Evolutionary conservation across 2,113 vertebrate species (phyloP).

Genomic region (Argyrosomus japonicus): DNA sequence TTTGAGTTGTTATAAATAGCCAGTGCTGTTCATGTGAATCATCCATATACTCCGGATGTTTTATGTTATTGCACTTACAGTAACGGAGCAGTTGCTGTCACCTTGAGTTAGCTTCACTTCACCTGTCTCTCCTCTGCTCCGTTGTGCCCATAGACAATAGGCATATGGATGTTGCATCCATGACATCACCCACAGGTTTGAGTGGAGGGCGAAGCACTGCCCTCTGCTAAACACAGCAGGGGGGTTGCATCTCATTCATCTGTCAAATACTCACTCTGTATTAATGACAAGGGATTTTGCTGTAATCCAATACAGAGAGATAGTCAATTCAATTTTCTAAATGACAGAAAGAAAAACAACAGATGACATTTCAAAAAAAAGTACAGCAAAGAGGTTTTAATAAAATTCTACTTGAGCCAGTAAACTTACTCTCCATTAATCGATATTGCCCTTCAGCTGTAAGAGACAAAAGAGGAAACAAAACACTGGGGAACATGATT

Average conservation of each 20-base stretch:
- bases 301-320: neutral
- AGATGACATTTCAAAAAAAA: constrained; percentile 15
- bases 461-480: constrained; percentile 52
- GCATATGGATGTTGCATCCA: no score
- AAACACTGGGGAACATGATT: constrained; percentile 35
- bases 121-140: no score
- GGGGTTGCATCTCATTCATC: neutral
- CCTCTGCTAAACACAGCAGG: no score
- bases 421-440: constrained; percentile 30
- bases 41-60: no score
- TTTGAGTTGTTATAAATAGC: neutral
- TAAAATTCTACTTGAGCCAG: constrained; percentile 15
- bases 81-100: no score
- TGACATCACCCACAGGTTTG: no score
- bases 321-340: neutral
- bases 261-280: neutral
- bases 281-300: neutral
- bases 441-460: constrained; percentile 21
- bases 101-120: no score
- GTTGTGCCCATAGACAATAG: no score
- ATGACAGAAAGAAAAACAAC: neutral
- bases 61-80: no score
- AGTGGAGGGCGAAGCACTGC: no score
- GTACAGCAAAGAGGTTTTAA: neutral
- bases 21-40: no score